These are phyloP conservation scores for Pristionchus arcanus DNA, from an alignment of 2,888 invertebrate genomes.

Conservation along the genomic window DNA sequence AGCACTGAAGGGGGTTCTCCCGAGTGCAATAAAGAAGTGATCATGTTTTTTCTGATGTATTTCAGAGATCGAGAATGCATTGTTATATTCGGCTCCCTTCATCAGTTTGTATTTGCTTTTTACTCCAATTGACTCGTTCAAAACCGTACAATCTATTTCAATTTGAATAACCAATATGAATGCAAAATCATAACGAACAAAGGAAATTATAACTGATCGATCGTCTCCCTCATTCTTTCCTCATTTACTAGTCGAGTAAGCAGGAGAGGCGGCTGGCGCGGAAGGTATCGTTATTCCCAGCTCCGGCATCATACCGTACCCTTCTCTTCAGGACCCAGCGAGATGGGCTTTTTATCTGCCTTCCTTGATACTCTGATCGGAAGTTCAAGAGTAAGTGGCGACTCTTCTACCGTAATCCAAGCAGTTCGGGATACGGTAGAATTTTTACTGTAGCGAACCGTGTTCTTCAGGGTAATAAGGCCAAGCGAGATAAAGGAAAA, in stretches of 20 bases:
- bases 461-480: not conserved
- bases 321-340: not conserved
- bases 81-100: no score
- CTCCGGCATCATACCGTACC: not conserved
- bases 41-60: no score
- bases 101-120: no score
- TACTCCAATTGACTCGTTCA: no score
- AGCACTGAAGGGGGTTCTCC: slow-evolving; percentile 40
- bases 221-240: not conserved
- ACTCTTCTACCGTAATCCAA: not conserved
- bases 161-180: no score
- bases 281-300: not conserved
- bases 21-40: slow-evolving; percentile 17
- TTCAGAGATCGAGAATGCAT: no score
- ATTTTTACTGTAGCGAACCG: not conserved
- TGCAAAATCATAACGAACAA: not conserved
- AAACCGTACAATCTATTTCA: no score
- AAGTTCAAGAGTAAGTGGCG: not conserved
- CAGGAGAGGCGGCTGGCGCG: not conserved
- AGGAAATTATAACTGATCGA: not conserved
- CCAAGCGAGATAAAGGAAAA: not conserved
- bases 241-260: not conserved
- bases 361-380: not conserved
- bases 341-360: not conserved
- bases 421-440: not conserved